Evolutionary conservation across 1,140 invertebrate genomes (phyloP), one percentile per base, ranked within the genome.

Genomic region (Hyles vespertilio): DNA sequence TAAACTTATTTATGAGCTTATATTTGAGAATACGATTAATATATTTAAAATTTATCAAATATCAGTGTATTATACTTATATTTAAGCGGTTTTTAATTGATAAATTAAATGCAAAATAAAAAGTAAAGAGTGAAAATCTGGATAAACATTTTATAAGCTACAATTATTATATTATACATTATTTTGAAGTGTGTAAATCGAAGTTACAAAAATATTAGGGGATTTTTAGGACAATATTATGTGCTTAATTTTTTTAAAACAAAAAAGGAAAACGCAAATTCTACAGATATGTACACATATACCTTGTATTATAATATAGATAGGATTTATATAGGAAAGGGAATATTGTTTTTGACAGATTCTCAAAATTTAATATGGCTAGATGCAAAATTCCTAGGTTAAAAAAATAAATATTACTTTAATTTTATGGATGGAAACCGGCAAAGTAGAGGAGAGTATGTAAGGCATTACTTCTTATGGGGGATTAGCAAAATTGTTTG

Each of bases 191-290:
- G 51, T 61, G 58, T 63, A 67, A 67, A 62, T 51, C 57, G 55
- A 46, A 63, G 51, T 59, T 59, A 63, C 58, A 62, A 67, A 62
- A 67, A 67, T 63, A 59, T 62, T 11, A 62, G 44, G 60, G 48
- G 58, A 44, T 58, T 48, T 59, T 67, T 55, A 59, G 57, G 51
- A 48, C 32, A 46, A 62, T 56, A 54, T 46, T 61, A 22, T 40
- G 36, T 40, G 36, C 4, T 40, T 40, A 5, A 40, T 2, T 40
- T 40, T 22, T 40, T 2, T 5, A 8, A 40, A 40, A 40, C 2
- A 8, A 40, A 40, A 8, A 8, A 40, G 36, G 36, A 5, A 40
- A 56, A 43, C 2, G 50, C 46, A 56, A 53, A 49, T 45, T 48
- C 51, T 36, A 53, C 47, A 36, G 32, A 44, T 34, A 52, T 34